Conservation (phyloP, 2,113 vertebrate genomes). For the Cottus gobio region DNA sequence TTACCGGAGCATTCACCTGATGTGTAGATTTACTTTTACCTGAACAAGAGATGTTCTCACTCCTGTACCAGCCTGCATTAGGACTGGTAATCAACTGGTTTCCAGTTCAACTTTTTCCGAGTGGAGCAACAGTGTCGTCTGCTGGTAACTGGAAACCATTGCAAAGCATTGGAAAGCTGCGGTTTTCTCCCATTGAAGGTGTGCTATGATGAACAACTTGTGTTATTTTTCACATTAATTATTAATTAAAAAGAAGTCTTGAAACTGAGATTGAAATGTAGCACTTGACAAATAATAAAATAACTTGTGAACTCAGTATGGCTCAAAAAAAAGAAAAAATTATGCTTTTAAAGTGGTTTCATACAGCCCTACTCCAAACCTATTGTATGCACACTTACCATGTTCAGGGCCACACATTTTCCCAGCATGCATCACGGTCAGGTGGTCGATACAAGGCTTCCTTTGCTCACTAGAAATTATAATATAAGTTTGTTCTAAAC, state of each 20-base stretch:
- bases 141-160: constrained; percentile 12
- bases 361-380: too few species aligned
- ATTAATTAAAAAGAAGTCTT: too few species aligned
- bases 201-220: not conserved
- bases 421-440: not conserved
- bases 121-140: constrained; percentile 24
- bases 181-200: not conserved
- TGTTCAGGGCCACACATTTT: not conserved
- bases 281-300: too few species aligned
- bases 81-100: constrained; percentile 10
- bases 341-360: too few species aligned
- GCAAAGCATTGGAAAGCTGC: not conserved
- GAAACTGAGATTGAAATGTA: too few species aligned
- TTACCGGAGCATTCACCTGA: not conserved
- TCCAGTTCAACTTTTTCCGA: not conserved
- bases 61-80: not conserved
- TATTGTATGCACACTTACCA: not conserved
- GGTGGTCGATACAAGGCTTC: not conserved
- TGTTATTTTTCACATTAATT: not conserved
- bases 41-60: not conserved
- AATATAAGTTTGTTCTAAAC: not conserved
- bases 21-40: not conserved
- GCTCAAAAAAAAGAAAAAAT: too few species aligned
- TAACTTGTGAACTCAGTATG: too few species aligned
- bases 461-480: not conserved